These are phyloP conservation scores for Oophaga pumilio DNA, from an alignment of 2,113 vertebrate species.

Conservation along the genomic window DNA sequence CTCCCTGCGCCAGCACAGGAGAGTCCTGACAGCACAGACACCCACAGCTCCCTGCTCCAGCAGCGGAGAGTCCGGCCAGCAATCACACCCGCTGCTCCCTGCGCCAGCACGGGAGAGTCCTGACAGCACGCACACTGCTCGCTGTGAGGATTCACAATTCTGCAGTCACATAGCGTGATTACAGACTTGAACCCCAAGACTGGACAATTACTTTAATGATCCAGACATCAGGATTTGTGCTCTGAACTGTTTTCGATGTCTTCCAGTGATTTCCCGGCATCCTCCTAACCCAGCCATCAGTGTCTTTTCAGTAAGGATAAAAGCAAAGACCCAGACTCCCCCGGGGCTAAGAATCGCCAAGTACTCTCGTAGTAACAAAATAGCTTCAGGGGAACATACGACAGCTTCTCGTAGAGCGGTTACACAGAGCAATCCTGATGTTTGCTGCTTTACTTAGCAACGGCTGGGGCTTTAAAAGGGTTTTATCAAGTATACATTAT, in stretches of 20 bases:
- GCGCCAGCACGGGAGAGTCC: no score
- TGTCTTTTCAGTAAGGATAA: background rate
- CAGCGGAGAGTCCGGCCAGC: no score
- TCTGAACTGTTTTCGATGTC: background rate
- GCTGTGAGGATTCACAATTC: no score
- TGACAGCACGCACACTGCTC: no score
- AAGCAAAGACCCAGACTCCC: conserved; percentile 10
- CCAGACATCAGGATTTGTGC: background rate
- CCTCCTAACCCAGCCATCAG: background rate
- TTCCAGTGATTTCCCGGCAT: background rate
- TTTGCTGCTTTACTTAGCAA: background rate
- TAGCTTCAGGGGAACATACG: background rate
- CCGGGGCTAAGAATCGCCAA: background rate
- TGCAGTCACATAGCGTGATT: no score
- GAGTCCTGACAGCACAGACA: no score
- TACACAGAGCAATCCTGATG: background rate
- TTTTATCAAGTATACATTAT: no score
- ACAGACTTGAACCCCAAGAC: no score
- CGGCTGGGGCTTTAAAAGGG: background rate
- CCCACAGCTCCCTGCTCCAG: no score
- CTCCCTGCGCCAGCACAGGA: no score
- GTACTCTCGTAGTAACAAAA: background rate
- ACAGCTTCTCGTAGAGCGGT: background rate
- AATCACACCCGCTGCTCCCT: no score
- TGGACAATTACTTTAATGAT: background rate